phyloP scores from a whole-genome alignment of 2,888 invertebrate genomes.

The Nephrotoma appendiculata region DNA sequence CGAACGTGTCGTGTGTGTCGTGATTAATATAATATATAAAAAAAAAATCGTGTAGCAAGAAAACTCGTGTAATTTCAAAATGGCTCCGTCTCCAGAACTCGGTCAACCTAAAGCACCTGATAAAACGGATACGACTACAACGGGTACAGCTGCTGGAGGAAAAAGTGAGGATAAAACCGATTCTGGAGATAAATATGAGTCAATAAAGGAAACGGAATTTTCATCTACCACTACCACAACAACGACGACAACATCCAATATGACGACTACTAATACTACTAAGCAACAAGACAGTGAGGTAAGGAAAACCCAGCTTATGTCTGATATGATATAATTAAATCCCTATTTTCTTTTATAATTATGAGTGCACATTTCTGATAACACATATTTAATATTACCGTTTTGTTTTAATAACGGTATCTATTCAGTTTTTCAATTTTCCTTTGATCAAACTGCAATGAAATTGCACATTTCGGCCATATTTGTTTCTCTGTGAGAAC shows the following conservation, averaged over 20 bases:
- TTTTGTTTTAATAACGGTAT: background rate
- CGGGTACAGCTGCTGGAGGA: background rate
- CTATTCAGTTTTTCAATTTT: background rate
- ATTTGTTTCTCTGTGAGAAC: background rate
- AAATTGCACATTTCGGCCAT: slow-evolving; percentile 11
- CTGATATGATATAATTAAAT: background rate
- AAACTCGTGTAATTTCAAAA: slow-evolving; percentile 35
- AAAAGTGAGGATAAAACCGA: background rate
- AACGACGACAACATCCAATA: background rate
- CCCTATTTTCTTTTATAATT: background rate
- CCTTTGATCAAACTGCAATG: slow-evolving; percentile 1
- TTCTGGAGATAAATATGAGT: slow-evolving; percentile 1
- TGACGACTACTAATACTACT: background rate
- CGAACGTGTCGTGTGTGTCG: background rate
- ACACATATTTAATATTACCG: background rate
- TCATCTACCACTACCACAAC: background rate
- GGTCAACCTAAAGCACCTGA: slow-evolving; percentile 63
- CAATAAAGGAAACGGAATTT: background rate
- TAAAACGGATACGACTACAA: slow-evolving; percentile 30
- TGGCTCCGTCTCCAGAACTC: slow-evolving; percentile 67
- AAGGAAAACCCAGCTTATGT: background rate
- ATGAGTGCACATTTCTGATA: background rate
- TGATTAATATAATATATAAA: background rate
- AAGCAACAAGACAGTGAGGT: slow-evolving; percentile 8
- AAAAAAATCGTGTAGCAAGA: background rate